Percentiles rank a stretch among this genome's conserved stretches.
phyloP scores from a whole-genome alignment of 2,888 invertebrate species.

The Halictus quadricinctus region DNA sequence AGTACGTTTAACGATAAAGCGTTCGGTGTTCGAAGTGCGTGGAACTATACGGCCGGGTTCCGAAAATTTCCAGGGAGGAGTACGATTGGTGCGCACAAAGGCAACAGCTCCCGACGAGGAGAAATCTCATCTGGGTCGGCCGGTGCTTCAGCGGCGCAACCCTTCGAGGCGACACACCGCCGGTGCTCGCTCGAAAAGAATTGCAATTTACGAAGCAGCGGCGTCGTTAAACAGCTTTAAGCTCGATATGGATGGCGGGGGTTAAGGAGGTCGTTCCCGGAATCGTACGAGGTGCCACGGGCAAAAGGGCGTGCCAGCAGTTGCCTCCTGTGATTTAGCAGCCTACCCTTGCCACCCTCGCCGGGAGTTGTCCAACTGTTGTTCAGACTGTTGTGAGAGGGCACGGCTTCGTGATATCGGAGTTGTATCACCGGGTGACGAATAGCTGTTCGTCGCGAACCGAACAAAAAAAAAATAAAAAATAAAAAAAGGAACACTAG shows the following conservation, averaged over 20 bases:
- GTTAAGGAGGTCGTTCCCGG: constrained; percentile 60
- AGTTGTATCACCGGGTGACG: constrained; percentile 63
- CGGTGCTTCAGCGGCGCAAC: constrained; percentile 20
- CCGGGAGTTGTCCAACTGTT: constrained; percentile 67
- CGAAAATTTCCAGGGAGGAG: constrained; percentile 20
- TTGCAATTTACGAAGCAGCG: constrained; percentile 78
- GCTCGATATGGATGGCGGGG: constrained; percentile 76
- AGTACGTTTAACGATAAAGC: neutral
- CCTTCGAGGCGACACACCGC: constrained; percentile 26
- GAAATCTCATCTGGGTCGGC: constrained; percentile 59
- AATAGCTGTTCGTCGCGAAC: constrained; percentile 38
- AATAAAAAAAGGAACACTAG: neutral
- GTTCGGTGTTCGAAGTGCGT: neutral
- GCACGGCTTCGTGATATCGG: constrained; percentile 56
- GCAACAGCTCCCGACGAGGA: constrained; percentile 32
- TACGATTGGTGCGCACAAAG: neutral
- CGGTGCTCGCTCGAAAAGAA: constrained; percentile 50
- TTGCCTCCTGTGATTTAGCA: constrained; percentile 65
- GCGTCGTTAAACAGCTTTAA: constrained; percentile 79
- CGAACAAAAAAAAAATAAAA: neutral
- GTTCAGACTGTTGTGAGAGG: constrained; percentile 54
- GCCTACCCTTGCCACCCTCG: constrained; percentile 42
- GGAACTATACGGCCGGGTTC: neutral
- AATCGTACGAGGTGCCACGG: constrained; percentile 59
- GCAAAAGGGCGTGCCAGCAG: constrained; percentile 58